Evolutionary conservation across 2,113 vertebrate species (phyloP), one percentile per base, ranked within the genome.

Genomic region (Neoarius graeffei): DNA sequence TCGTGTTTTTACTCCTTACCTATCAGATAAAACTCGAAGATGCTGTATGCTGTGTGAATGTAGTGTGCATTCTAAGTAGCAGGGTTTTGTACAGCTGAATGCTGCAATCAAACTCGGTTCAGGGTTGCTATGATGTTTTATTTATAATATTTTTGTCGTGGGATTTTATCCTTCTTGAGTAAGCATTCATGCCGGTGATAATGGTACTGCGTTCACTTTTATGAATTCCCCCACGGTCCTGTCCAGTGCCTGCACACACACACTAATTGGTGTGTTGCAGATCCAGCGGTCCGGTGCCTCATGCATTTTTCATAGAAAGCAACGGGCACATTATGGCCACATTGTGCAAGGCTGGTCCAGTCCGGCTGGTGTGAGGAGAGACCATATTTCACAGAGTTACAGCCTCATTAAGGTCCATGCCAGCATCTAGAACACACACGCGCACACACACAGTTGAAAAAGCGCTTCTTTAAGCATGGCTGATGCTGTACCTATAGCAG

Each of bases 221-320:
- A 93, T 94, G 92, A 93, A 94, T 94, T 94, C 92, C 91, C 93
- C 90, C 91, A 89, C 86, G 88, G 91, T 92, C 92, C 88, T 90
- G 79, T 88, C 93, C 93, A 90, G 92, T 89, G 57, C 90, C 91
- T 90, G 79, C 89, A 91, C 92, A 91, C 92, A 90, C 86, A 88
- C 83, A 91, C 86, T 94, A 95, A 95, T 95, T 96, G 94, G 93
- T 92, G 93, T 89, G 92, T 93, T 92, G 91, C 92, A 54, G 85
- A 92, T 94, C 90, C 87, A 91, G 90, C 89, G 90, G 92, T 91
- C 90, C 89, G 79, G 86, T 91, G 91, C 48, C 83, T 91, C 89
- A 95, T 96, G 92, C 93, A 96, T 95, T 93, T 95, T 95, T 92
- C 92, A 96, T 89, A 20, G 92, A 92, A 93, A 94, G 94, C 93